Conservation (phyloP, 2,113 vertebrate genomes). For the Melierax canorus region DNA sequence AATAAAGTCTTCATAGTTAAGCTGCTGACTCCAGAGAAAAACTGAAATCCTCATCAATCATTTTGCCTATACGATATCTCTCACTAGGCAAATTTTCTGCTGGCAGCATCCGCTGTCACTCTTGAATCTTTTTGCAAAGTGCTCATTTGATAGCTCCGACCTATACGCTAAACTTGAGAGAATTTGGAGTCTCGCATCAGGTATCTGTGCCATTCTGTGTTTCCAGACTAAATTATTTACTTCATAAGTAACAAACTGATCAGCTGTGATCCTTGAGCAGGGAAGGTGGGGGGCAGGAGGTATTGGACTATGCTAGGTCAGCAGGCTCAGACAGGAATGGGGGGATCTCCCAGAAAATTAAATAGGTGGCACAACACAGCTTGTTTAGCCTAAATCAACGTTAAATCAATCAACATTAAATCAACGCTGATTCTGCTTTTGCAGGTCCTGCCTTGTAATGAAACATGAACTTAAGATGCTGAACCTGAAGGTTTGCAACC, state of each 20-base stretch:
- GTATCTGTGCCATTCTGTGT: not conserved
- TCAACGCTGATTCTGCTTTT: not conserved
- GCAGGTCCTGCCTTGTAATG: not conserved
- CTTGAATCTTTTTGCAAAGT: not conserved
- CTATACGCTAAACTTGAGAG: not conserved
- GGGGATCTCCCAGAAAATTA: not conserved
- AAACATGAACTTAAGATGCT: not conserved
- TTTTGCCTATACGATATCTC: not conserved
- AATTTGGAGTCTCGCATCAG: not conserved
- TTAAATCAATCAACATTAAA: not conserved
- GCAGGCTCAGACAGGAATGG: not conserved
- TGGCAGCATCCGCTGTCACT: not conserved
- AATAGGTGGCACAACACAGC: not conserved
- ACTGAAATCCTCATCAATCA: constrained; percentile 31
- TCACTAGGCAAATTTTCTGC: constrained; percentile 14
- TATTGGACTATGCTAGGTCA: not conserved
- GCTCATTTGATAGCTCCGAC: not conserved
- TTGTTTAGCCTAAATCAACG: not conserved
- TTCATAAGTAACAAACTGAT: not conserved
- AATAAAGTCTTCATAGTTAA: not conserved
- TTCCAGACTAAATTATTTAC: not conserved
- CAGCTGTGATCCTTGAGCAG: not conserved
- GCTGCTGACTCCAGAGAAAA: constrained; percentile 33
- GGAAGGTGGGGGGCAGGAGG: not conserved
- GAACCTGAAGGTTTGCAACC: not conserved